phyloP scores from a whole-genome alignment of 2,888 invertebrate genomes.

The Operophtera brumata region DNA sequence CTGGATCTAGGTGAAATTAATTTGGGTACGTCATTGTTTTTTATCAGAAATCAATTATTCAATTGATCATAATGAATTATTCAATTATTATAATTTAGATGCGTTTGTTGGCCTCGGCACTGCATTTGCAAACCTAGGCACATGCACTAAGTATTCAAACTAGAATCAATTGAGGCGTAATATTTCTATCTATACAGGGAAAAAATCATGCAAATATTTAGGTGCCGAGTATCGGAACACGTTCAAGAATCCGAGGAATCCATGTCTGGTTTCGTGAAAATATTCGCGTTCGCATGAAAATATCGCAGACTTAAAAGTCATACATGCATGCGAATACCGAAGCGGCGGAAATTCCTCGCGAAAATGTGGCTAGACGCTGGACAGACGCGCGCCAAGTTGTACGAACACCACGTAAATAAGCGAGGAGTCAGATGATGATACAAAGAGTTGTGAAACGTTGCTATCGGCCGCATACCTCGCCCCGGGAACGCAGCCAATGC shows the following conservation, averaged over 20 bases:
- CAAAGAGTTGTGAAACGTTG: slow-evolving; percentile 73
- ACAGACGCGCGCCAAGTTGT: slow-evolving; percentile 66
- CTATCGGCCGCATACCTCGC: slow-evolving; percentile 62
- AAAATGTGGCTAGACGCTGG: slow-evolving; percentile 71
- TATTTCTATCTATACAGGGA: not conserved
- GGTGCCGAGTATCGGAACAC: slow-evolving; percentile 24
- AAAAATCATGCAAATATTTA: slow-evolving; percentile 7
- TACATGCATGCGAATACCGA: slow-evolving; percentile 67
- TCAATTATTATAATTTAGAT: slow-evolving; percentile 15
- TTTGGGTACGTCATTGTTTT: slow-evolving; percentile 11
- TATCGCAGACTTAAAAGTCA: slow-evolving; percentile 60
- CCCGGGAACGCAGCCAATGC: slow-evolving; percentile 72
- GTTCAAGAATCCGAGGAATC: slow-evolving; percentile 47
- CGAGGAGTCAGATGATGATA: slow-evolving; percentile 63
- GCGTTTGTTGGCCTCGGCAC: not conserved
- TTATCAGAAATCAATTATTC: slow-evolving; percentile 1
- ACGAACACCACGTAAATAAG: slow-evolving; percentile 60
- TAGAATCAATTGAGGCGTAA: not conserved
- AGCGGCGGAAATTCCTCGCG: slow-evolving; percentile 68
- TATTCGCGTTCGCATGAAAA: slow-evolving; percentile 61
- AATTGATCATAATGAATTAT: slow-evolving; percentile 18
- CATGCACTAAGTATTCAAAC: not conserved
- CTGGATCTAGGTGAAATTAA: slow-evolving; percentile 14
- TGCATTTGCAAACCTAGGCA: not conserved
- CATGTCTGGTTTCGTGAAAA: slow-evolving; percentile 57